These are phyloP conservation scores for Erpornis zantholeuca DNA, from an alignment of 2,113 vertebrate genomes.

Conservation along the genomic window DNA sequence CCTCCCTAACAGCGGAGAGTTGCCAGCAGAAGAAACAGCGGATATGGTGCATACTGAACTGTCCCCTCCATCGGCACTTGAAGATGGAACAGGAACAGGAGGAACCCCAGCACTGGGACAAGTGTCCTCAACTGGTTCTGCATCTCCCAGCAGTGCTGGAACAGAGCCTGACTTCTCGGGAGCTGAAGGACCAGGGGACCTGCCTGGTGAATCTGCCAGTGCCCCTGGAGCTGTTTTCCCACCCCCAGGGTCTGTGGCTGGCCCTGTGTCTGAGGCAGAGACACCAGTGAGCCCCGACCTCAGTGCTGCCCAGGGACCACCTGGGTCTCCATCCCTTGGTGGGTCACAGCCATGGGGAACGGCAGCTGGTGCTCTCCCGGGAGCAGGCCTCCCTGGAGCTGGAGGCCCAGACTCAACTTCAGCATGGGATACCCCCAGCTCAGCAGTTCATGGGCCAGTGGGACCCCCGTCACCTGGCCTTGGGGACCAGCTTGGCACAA, in stretches of 20 bases:
- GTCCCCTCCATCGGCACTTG: background rate
- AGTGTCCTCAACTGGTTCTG: rapidly evolving
- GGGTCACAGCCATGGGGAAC: background rate
- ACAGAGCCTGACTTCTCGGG: rapidly evolving
- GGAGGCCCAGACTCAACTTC: rapidly evolving
- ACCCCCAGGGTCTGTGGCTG: rapidly evolving
- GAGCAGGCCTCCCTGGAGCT: background rate
- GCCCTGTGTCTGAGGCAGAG: background rate
- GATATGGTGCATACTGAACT: no score
- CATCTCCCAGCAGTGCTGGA: background rate
- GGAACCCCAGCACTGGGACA: background rate
- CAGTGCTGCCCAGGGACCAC: background rate
- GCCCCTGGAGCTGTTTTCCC: background rate
- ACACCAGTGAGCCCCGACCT: background rate
- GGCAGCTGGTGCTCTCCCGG: background rate
- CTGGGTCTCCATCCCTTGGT: background rate
- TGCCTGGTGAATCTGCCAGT: background rate
- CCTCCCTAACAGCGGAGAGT: no score
- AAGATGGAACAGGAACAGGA: background rate
- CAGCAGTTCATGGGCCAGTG: background rate
- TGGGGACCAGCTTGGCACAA: background rate
- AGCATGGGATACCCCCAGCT: background rate
- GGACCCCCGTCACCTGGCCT: background rate
- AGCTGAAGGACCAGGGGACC: background rate
- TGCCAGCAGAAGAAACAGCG: no score